phyloP scores from a whole-genome alignment of 2,797 vertebrate species.

The Neosalanx taihuensis region DNA sequence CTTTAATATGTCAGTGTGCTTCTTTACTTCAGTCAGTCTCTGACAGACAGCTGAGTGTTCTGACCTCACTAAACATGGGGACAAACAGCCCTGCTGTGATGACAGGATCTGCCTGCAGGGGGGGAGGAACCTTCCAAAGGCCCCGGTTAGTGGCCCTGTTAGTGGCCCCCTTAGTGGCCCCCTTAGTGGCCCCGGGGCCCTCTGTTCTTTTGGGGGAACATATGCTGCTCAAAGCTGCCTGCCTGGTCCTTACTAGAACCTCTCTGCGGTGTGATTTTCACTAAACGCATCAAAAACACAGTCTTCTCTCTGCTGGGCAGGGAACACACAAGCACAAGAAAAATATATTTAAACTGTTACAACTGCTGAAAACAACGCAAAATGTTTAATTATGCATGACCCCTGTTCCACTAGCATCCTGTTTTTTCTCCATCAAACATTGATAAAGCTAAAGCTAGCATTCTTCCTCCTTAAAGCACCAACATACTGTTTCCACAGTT shows the following conservation, averaged over 20 bases:
- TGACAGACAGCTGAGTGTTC: too few species aligned
- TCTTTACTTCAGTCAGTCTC: too few species aligned
- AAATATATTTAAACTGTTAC: too few species aligned
- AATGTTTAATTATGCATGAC: neutral
- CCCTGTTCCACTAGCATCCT: neutral
- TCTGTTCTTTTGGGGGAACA: slow-evolving; percentile 3
- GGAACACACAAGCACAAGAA: too few species aligned
- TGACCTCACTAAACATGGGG: too few species aligned
- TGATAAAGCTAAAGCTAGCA: neutral
- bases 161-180: neutral
- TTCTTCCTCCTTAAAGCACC: slow-evolving; percentile 27
- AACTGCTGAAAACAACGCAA: neutral
- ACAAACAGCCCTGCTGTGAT: neutral
- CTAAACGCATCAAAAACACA: too few species aligned
- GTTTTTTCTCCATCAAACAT: neutral
- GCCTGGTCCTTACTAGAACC: too few species aligned
- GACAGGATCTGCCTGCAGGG: neutral
- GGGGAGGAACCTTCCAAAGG: neutral
- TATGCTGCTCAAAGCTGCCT: slow-evolving; percentile 3
- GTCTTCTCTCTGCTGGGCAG: too few species aligned
- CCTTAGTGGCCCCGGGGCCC: neutral
- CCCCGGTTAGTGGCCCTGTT: neutral
- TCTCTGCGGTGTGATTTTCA: too few species aligned
- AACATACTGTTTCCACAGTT: slow-evolving; percentile 10
- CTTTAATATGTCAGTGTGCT: too few species aligned